phyloP scores from a whole-genome alignment of 2,888 invertebrate genomes.

The Yponomeuta cagnagella region DNA sequence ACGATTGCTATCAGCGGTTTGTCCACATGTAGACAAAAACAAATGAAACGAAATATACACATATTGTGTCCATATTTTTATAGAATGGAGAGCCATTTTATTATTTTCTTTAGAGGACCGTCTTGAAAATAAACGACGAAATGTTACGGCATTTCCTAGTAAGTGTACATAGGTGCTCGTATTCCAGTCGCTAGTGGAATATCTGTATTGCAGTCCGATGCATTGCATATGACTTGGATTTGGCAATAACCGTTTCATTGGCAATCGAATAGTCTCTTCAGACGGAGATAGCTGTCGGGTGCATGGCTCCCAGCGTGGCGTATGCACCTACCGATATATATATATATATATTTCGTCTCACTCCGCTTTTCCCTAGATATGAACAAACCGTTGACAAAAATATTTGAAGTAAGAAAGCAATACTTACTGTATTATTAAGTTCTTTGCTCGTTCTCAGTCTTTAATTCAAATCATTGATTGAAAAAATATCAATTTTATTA shows the following conservation, averaged over 20 bases:
- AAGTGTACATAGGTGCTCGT: not conserved
- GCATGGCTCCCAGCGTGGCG: constrained; percentile 23
- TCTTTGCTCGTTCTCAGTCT: no score
- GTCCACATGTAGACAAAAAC: no score
- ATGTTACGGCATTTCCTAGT: not conserved
- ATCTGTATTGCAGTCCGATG: constrained; percentile 10
- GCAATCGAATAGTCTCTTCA: constrained; percentile 36
- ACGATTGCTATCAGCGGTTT: no score
- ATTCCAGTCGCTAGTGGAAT: constrained; percentile 2
- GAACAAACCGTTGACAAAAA: not conserved
- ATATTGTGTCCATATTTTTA: no score
- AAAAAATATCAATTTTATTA: no score
- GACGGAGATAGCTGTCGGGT: constrained; percentile 36
- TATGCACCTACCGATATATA: constrained; percentile 7
- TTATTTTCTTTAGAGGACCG: not conserved
- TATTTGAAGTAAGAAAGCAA: no score
- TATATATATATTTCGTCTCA: not conserved
- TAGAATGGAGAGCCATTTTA: not conserved
- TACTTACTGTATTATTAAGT: no score
- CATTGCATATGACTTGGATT: constrained; percentile 21
- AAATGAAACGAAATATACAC: no score
- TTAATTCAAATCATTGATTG: no score
- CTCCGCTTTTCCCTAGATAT: not conserved
- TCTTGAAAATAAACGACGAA: not conserved
- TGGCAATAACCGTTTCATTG: constrained; percentile 42